These are phyloP conservation scores for Thaumatotibia leucotreta DNA, from an alignment of 1,140 invertebrate species.

Conservation along the genomic window DNA sequence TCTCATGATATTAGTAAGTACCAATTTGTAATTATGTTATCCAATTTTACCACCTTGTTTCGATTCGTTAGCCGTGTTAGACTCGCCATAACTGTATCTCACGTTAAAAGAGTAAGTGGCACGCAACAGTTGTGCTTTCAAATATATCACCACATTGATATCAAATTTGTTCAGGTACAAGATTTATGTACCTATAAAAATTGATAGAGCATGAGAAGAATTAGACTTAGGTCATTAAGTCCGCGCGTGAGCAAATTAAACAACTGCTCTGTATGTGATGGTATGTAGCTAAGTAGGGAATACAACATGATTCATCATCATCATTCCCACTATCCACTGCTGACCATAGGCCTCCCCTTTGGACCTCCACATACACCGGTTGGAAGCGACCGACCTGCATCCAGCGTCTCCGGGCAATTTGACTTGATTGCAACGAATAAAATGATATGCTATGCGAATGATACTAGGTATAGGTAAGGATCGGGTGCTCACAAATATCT, in stretches of 20 bases:
- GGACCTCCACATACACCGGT: too few species aligned
- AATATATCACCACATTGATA: background rate
- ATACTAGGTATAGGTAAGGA: too few species aligned
- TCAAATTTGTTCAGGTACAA: background rate
- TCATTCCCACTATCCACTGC: too few species aligned
- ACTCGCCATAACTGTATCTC: conserved; percentile 1
- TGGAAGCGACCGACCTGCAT: too few species aligned
- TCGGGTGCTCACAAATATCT: too few species aligned
- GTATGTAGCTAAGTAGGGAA: too few species aligned
- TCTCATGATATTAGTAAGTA: background rate
- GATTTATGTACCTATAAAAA: background rate
- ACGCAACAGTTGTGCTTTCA: background rate
- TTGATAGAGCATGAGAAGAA: background rate
- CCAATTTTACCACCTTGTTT: conserved; percentile 10
- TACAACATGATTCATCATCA: too few species aligned
- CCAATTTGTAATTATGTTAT: background rate
- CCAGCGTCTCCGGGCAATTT: too few species aligned
- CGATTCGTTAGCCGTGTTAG: conserved; percentile 5
- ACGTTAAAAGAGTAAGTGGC: background rate
- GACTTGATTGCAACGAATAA: too few species aligned
- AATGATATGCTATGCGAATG: too few species aligned
- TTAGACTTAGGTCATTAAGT: background rate
- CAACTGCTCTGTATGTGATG: too few species aligned
- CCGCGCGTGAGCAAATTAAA: background rate
- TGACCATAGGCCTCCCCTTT: too few species aligned